Evolutionary conservation across 2,113 vertebrate species (phyloP).

Genomic region (Anolis carolinensis): DNA sequence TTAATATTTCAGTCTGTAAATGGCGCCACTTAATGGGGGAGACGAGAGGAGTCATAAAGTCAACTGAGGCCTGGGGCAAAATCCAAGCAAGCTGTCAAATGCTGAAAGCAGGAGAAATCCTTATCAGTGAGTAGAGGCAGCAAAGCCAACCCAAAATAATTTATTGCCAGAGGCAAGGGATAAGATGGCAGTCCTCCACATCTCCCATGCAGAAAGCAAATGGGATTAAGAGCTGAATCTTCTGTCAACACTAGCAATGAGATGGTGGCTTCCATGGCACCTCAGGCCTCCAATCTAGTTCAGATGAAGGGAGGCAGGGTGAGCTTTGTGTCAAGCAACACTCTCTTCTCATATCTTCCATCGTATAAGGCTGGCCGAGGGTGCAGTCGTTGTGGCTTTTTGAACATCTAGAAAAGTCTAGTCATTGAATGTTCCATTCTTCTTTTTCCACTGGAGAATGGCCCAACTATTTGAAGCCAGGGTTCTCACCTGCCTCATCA

Average conservation of each 20-base stretch:
- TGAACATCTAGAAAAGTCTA: not conserved
- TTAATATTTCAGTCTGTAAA: not conserved
- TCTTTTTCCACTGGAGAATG: not conserved
- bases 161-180: too few relatives aligned
- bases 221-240: not conserved
- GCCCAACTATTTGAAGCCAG: too few relatives aligned
- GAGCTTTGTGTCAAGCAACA: too few relatives aligned
- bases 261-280: not conserved
- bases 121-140: not conserved
- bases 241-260: not conserved
- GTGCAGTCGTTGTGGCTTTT: not conserved
- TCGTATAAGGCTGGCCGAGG: too few relatives aligned
- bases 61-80: not conserved
- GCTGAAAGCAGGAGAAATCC: not conserved
- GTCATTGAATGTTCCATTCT: not conserved
- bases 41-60: not conserved
- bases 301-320: not conserved
- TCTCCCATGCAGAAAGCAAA: not conserved
- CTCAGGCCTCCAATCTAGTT: not conserved
- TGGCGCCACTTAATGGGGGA: not conserved
- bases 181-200: too few relatives aligned
- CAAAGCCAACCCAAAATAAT: too few relatives aligned
- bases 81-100: not conserved
- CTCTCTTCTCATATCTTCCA: too few relatives aligned
- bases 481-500: too few relatives aligned